Evolutionary conservation across 2,888 invertebrate species (phyloP).

Genomic region (Lepidonotus clava): DNA sequence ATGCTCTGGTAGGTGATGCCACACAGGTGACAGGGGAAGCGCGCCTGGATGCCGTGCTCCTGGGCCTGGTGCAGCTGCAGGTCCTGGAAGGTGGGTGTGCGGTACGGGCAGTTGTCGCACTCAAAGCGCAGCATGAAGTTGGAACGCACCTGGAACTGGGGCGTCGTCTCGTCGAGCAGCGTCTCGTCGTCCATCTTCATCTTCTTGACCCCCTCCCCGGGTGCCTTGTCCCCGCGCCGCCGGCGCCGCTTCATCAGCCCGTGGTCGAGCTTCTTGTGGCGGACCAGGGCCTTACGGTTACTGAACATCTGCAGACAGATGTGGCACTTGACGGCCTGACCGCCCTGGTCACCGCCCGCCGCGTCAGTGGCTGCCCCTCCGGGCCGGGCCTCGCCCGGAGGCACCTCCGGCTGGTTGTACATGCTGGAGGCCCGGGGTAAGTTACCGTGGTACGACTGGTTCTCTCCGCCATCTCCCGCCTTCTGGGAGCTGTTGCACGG

Average conservation of each 20-base stretch:
- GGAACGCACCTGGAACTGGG: conserved; percentile 3
- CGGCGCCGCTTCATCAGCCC: conserved; percentile 29
- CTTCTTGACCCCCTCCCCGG: not conserved
- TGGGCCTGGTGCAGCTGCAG: conserved; percentile 64
- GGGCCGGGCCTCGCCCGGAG: not conserved
- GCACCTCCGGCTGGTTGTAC: not conserved
- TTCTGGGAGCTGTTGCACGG: not conserved
- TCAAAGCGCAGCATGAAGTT: conserved; percentile 51
- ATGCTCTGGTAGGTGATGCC: conserved; percentile 70
- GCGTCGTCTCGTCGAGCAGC: not conserved
- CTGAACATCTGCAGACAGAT: not conserved
- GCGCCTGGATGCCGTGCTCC: conserved; percentile 55
- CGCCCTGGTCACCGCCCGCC: not conserved
- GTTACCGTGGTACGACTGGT: not conserved
- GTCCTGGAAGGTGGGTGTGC: conserved; percentile 59
- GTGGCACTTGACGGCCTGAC: not conserved
- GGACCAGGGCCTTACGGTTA: not conserved
- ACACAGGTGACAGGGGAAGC: conserved; percentile 75
- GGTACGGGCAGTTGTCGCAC: conserved; percentile 66
- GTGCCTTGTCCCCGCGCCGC: not conserved
- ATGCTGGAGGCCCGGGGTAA: not conserved
- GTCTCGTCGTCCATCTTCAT: not conserved
- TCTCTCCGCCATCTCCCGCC: not conserved
- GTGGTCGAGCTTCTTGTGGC: conserved; percentile 23
- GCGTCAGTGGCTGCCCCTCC: not conserved